Conservation (phyloP, 2,888 invertebrate genomes). For the Drosophila antonietae region DNA sequence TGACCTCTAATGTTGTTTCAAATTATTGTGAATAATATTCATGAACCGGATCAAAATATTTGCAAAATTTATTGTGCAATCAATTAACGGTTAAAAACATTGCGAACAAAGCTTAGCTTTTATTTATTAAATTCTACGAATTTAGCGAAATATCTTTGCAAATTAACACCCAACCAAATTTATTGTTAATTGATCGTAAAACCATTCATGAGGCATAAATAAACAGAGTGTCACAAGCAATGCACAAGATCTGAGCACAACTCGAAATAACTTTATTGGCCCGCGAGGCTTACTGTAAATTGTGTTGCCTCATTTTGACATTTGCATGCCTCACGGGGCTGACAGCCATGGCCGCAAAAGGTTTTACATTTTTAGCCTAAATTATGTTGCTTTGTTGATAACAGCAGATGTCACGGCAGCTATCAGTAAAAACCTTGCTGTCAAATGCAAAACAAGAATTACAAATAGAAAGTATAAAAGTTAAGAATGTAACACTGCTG, state of each 20-base stretch:
- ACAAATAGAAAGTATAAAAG: background rate
- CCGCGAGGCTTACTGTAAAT: conserved; percentile 34
- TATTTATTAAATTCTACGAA: background rate
- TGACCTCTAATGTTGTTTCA: conserved; percentile 3
- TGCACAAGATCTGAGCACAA: conserved; percentile 13
- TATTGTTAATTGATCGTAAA: conserved; percentile 16
- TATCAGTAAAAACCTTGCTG: conserved; percentile 24
- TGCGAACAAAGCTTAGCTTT: conserved; percentile 21
- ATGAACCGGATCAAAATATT: conserved; percentile 5
- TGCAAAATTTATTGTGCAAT: conserved; percentile 10
- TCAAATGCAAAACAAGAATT: conserved; percentile 28
- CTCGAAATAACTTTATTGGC: conserved; percentile 9
- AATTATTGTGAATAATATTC: conserved; percentile 1
- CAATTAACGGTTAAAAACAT: conserved; percentile 29
- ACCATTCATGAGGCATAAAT: background rate
- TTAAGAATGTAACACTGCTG: background rate
- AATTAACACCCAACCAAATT: conserved; percentile 19
- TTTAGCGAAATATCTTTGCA: conserved; percentile 6
- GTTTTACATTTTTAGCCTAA: conserved; percentile 29
- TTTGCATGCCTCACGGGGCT: conserved; percentile 1
- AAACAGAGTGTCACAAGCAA: conserved; percentile 17
- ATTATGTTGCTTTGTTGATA: conserved; percentile 31
- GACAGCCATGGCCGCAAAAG: conserved; percentile 23
- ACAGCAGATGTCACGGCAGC: conserved; percentile 25
- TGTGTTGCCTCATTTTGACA: conserved; percentile 38